Evolutionary conservation across 1,140 invertebrate genomes (phyloP).

Genomic region (Drosophila leontia): DNA sequence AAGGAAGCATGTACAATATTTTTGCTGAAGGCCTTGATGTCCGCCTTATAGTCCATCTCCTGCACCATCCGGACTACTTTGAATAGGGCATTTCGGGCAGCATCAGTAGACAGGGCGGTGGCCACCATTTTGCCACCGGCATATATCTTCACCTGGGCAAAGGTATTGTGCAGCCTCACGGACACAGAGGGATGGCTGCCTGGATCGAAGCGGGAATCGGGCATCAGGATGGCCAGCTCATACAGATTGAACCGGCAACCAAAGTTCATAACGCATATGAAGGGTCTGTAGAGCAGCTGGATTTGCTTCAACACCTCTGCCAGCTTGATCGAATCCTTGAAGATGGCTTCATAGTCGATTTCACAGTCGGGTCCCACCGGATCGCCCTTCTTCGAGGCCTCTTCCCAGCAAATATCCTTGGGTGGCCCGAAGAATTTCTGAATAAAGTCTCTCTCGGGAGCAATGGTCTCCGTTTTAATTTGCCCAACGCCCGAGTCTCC

Average conservation of each 20-base stretch:
- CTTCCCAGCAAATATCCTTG: constrained; percentile 11
- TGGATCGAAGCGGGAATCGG: constrained; percentile 55
- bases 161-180: constrained; percentile 24
- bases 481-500: not conserved
- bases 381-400: not conserved
- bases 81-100: constrained; percentile 35
- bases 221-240: constrained; percentile 50
- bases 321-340: constrained; percentile 39
- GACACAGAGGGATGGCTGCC: constrained; percentile 44
- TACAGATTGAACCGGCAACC: constrained; percentile 53
- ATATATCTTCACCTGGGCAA: constrained; percentile 45
- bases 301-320: constrained; percentile 47
- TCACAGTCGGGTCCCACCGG: constrained; percentile 28
- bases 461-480: not conserved
- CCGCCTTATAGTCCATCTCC: constrained; percentile 50
- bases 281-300: constrained; percentile 59
- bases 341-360: constrained; percentile 54
- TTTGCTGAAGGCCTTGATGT: constrained; percentile 42
- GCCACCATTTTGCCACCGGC: constrained; percentile 43
- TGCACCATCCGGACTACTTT: constrained; percentile 51
- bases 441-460: not conserved
- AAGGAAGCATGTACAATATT: constrained; percentile 63
- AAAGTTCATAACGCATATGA: constrained; percentile 52
- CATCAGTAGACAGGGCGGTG: constrained; percentile 32
- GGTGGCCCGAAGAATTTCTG: not conserved